phyloP scores from a whole-genome alignment of 1,140 invertebrate genomes.

The Zaprionus nigranus region DNA sequence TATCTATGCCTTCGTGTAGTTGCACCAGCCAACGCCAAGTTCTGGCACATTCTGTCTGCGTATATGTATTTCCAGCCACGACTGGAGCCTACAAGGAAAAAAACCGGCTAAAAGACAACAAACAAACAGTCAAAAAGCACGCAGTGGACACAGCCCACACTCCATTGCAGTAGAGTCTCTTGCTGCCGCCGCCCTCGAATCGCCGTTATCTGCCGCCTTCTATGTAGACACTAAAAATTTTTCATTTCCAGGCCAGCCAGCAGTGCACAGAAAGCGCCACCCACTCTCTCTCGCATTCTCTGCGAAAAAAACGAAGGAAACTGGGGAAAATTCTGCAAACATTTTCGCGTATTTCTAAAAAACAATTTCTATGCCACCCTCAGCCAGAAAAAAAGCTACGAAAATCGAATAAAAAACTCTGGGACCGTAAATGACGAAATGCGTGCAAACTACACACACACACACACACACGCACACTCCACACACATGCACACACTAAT shows the following conservation, averaged over 20 bases:
- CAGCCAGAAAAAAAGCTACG: not conserved
- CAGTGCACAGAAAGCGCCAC: constrained; percentile 23
- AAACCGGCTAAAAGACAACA: constrained; percentile 30
- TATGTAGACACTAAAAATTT: constrained; percentile 81
- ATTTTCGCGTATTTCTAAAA: constrained; percentile 83
- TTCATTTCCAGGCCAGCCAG: constrained; percentile 71
- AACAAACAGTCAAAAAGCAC: constrained; percentile 78
- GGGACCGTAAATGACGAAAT: constrained; percentile 74
- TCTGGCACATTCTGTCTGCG: constrained; percentile 59
- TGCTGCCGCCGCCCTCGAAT: constrained; percentile 2
- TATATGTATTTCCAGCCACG: constrained; percentile 43
- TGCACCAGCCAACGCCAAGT: constrained; percentile 40
- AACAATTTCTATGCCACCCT: constrained; percentile 73
- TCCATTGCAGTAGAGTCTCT: not conserved
- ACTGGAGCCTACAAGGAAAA: constrained; percentile 56
- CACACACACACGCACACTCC: constrained; percentile 30
- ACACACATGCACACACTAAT: constrained; percentile 17
- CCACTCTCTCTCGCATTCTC: not conserved
- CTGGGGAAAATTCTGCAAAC: constrained; percentile 66
- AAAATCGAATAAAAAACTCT: constrained; percentile 25
- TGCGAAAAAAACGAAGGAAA: constrained; percentile 5
- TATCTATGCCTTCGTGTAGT: constrained; percentile 72
- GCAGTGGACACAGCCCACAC: constrained; percentile 32
- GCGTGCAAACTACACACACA: constrained; percentile 79
- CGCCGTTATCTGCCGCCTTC: constrained; percentile 64